phyloP scores from a whole-genome alignment of 2,888 invertebrate genomes.

The Erebia aethiops region DNA sequence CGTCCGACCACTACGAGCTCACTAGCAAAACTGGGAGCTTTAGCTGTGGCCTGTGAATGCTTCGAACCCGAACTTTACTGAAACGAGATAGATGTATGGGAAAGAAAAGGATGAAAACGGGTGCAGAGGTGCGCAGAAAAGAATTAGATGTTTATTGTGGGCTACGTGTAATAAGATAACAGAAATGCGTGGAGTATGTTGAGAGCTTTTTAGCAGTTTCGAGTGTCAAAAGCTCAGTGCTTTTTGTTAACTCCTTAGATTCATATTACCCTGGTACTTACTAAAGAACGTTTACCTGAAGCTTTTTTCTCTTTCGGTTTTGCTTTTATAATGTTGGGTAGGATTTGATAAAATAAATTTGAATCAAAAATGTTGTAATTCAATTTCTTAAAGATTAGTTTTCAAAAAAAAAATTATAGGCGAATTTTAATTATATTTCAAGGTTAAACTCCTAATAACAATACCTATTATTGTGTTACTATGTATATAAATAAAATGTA shows the following conservation, averaged over 20 bases:
- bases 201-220: conserved; percentile 65
- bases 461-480: too few species aligned
- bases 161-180: conserved; percentile 75
- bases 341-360: too few species aligned
- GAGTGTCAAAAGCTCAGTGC: conserved; percentile 48
- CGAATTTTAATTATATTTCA: too few species aligned
- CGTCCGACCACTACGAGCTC: conserved; percentile 60
- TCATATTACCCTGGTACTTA: conserved; percentile 43
- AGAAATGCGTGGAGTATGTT: conserved; percentile 56
- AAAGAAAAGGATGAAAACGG: conserved; percentile 55
- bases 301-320: conserved; percentile 5
- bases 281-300: conserved; percentile 26
- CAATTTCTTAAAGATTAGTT: too few species aligned
- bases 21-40: conserved; percentile 70
- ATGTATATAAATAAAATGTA: too few species aligned
- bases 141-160: conserved; percentile 81
- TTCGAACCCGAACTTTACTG: conserved; percentile 60
- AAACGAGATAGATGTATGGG: conserved; percentile 49
- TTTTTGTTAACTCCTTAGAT: conserved; percentile 38
- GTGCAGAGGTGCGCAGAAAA: conserved; percentile 81
- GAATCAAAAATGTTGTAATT: too few species aligned
- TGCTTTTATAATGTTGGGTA: too few species aligned
- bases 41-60: conserved; percentile 49
- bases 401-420: too few species aligned
- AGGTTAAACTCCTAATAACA: too few species aligned